Base-by-base conservation (phyloP, 1,140 invertebrate species). In the Zaprionus lachaisei region DNA sequence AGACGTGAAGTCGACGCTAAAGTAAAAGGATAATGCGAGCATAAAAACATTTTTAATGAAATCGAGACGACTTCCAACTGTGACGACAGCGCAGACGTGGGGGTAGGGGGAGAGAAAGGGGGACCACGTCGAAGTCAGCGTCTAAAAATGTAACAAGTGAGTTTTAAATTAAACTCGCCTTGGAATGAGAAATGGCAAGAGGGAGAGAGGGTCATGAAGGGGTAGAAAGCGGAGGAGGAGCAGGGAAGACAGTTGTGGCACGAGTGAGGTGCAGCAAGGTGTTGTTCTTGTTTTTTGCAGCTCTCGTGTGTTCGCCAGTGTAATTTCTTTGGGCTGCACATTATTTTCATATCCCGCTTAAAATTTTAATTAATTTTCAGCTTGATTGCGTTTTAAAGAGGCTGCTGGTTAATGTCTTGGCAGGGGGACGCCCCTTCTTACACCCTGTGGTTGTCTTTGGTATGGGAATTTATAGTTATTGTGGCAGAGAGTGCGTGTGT, bases 291-390 rank as follows among this genome's bases (percentile, higher is more conserved):
- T 65, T 64, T 73, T 73, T 54, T 51, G 20, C 20, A 4, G 11
- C 47, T n/a, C 17, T 11, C 9, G 15, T 41, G 38, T 74, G 34
- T 51, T 47, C 56, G 34, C 38, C 49, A 44, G 66, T 67, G 64
- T 75, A 79, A 60, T 67, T 67, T 65, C 75, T 58, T 68, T 80
- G 57, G 77, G 61, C 68, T 75, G 71, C 76, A 83, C 85, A 89
- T 89, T 89, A 90, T 82, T 89, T 89, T 89, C 81, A 90, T 91
- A 91, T 91, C 79, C 73, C 75, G 80, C 80, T 83, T 81, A 89
- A 83, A 92, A 92, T 92, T 92, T 92, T 92, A 92, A 92, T 92
- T 92, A 92, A 92, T 91, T 92, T 92, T 92, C 91, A 89, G 76
- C 91, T 92, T 92, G 91, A 92, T 92, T 92, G 91, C 91, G 76